Conservation (phyloP, 2,888 invertebrate genomes). For the Amitus sp. region DNA sequence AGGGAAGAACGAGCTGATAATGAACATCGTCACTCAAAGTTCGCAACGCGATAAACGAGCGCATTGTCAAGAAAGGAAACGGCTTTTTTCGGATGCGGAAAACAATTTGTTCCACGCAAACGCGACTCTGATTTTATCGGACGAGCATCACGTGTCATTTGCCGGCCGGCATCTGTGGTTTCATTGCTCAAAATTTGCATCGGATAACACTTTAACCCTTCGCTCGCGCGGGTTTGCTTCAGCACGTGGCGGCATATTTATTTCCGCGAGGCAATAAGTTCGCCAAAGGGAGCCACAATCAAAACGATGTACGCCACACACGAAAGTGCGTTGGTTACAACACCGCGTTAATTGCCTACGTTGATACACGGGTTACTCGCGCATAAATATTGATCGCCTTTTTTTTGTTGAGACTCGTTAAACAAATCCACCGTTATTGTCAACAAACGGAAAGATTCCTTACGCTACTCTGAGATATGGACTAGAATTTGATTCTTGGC, state of each 20-base stretch:
- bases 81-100: background rate
- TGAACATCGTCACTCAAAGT: conserved; percentile 45
- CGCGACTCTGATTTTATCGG: conserved; percentile 21
- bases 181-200: conserved; percentile 36
- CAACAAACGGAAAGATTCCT: conserved; percentile 50
- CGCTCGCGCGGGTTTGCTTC: conserved; percentile 15
- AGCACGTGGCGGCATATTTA: conserved; percentile 44
- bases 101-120: background rate
- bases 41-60: conserved; percentile 1
- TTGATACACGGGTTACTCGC: conserved; percentile 60
- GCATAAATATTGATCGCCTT: conserved; percentile 65
- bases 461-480: no score
- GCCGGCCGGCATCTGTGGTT: conserved; percentile 34
- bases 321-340: conserved; percentile 48
- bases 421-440: conserved; percentile 65
- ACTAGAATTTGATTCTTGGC: no score
- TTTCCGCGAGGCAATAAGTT: conserved; percentile 50
- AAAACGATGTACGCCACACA: conserved; percentile 23
- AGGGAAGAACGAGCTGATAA: conserved; percentile 56
- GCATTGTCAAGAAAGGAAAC: background rate
- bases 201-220: conserved; percentile 27
- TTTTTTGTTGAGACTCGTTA: conserved; percentile 65
- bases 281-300: conserved; percentile 36
- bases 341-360: conserved; percentile 62
- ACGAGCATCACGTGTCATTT: conserved; percentile 21